Base-by-base conservation (phyloP, 2,797 vertebrate species). In the Dipus sagitta region DNA sequence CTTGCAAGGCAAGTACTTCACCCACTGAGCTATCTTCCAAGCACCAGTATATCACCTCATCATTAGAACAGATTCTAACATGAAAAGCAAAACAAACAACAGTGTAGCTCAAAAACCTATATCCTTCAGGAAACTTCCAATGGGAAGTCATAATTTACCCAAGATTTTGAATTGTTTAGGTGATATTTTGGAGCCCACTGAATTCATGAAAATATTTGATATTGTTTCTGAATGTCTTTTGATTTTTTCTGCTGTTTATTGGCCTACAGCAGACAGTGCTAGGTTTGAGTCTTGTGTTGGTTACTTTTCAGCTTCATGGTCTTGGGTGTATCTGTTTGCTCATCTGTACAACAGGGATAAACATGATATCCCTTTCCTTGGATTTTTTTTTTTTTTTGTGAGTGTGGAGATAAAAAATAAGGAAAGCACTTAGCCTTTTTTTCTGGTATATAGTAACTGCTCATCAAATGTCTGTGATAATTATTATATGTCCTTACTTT, bases 1-100 rank as follows among this genome's bases (percentile, higher is more conserved):
- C 54, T 17, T 58, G 54, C 54, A 58, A 17, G 54, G 13, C 54
- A 15, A 58, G 54, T 12, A 58, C 54, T 58, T 58, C 15, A 58
- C 54, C 14, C 54, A 58, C 54, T 12, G 17, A 58, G 17, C 54
- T 58, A 17, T 58, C 54, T 58, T 17, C 54, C 54, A 17, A 58
- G 13, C 13, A 2, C 14, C 14, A 7, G 52, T 17, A 83, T 67
- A 67, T 76, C n/a, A 74, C 58, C 9, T 94, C 86, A 70, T 82
- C 30, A 76, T 91, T 83, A 81, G 79, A 93, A 91, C 17, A 92
- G 52, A 84, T 89, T 92, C 64, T 77, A 77, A 92, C 88, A 68
- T 20, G 67, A 79, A 64, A 92, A 86, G 52, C 10, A 42, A 89
- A 82, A 82, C 71, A 85, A 90, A 30, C 17, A 52, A 64, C 34